Base-by-base conservation (phyloP, 2,888 invertebrate genomes). In the Melanotus villosus region DNA sequence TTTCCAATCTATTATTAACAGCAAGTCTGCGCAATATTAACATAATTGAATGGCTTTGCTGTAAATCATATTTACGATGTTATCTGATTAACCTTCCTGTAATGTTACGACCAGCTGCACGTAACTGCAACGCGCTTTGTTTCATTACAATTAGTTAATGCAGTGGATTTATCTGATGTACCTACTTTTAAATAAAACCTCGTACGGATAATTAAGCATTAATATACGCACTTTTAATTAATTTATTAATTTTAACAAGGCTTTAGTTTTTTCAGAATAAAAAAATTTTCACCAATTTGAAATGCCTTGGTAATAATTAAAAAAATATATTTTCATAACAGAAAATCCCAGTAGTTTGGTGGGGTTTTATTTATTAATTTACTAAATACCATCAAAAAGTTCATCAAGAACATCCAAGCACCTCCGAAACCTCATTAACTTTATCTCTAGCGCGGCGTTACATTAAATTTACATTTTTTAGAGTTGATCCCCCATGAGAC, bases 401-500 rank as follows among this genome's bases (percentile, higher is more conserved):
- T 47, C 47, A 47, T 47, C 47, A 47, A 47, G 47, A 47, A 47
- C 19, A 47, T 47, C 19, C 47, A 52, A 52, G 18, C 32, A 32
- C 52, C 32, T 19, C 30, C 30, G 16, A 32, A 52, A 52, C 32
- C 32, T 52, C 52, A 52, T 52, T 52, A 57, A 38, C 57, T 41
- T 41, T 38, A 36, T 23, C 57, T 38, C 23, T 38, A 36, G 26
- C 18, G 57, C 26, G 14, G 57, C 12, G 23, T 57, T 41, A 41
- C 14, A 26, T 16, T 21, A 41, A 38, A 41, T 23, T 57, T 36
- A 41, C 38, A 23, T 57, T 57, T 57, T 26, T 57, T 36, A 26
- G 23, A 41, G 38, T 34, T 54, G 32, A 54, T 54, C 54, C 36
- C 52, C 34, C 36, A 36, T 23, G 57, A 57, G 41, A 57, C 38